phyloP scores from a whole-genome alignment of 2,797 vertebrate species.

The Amniataba percoides region DNA sequence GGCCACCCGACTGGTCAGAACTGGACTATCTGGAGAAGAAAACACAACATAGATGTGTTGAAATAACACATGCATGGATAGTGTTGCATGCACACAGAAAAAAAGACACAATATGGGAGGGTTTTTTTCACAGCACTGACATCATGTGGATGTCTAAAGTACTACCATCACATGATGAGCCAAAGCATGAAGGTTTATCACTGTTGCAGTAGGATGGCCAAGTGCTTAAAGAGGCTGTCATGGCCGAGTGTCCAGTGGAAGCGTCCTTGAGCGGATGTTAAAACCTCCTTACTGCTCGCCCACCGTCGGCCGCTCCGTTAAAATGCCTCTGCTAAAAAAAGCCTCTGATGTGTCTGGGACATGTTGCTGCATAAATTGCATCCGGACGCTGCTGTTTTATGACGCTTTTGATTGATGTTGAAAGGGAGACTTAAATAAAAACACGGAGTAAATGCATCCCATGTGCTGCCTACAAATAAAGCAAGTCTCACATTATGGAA shows the following conservation, averaged over 20 bases:
- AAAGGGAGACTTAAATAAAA: slow-evolving; percentile 49
- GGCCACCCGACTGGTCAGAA: slow-evolving; percentile 92
- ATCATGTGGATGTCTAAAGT: slow-evolving; percentile 73
- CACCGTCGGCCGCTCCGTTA: neutral
- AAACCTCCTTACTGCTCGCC: neutral
- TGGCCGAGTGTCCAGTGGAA: slow-evolving; percentile 7
- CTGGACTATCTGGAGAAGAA: slow-evolving; percentile 90
- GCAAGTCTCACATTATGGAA: slow-evolving; percentile 22
- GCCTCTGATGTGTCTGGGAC: slow-evolving; percentile 18
- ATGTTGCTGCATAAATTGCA: slow-evolving; percentile 38
- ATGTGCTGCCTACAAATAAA: slow-evolving; percentile 41
- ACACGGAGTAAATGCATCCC: slow-evolving; percentile 32
- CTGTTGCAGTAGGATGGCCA: neutral
- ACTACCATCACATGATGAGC: slow-evolving; percentile 34
- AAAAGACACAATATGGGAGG: neutral
- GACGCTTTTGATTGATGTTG: slow-evolving; percentile 48
- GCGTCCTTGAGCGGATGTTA: slow-evolving; percentile 58
- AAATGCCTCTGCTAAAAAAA: slow-evolving; percentile 4
- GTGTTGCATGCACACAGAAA: neutral
- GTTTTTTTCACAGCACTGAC: slow-evolving; percentile 68
- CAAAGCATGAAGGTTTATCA: slow-evolving; percentile 14
- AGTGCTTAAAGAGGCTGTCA: slow-evolving; percentile 25
- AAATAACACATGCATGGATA: neutral
- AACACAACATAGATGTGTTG: slow-evolving; percentile 25
- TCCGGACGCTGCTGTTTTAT: slow-evolving; percentile 23